Conservation (phyloP, 1,140 invertebrate species). For the Phortica variegata region DNA sequence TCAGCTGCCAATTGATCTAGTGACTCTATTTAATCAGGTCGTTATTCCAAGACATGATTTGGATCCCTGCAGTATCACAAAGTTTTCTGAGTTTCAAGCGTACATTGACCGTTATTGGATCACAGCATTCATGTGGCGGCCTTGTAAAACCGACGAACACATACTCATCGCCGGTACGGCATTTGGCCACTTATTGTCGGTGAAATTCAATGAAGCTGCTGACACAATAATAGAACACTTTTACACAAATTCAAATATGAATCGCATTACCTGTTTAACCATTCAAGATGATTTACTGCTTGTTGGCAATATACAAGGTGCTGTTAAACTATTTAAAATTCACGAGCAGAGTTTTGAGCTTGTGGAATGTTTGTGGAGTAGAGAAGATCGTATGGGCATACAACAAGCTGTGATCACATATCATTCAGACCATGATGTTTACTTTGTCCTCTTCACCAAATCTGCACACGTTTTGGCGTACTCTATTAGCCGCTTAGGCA, state of each 20-base stretch:
- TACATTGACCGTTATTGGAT: constrained; percentile 35
- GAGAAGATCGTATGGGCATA: constrained; percentile 31
- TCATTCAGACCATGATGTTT: constrained; percentile 7
- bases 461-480: constrained; percentile 33
- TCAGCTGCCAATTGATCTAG: no score
- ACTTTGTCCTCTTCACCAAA: constrained; percentile 36
- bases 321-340: constrained; percentile 14
- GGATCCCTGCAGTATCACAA: constrained; percentile 16
- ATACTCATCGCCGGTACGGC: constrained; percentile 33
- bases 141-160: background rate
- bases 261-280: constrained; percentile 27
- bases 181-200: constrained; percentile 24
- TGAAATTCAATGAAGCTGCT: constrained; percentile 13
- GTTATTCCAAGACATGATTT: no score
- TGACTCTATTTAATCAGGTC: no score
- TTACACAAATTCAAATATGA: constrained; percentile 17
- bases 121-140: constrained; percentile 34
- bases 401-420: constrained; percentile 23
- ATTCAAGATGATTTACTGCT: constrained; percentile 27
- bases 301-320: constrained; percentile 24
- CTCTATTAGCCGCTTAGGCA: constrained; percentile 7
- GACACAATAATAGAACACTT: constrained; percentile 7
- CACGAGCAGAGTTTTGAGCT: background rate
- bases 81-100: constrained; percentile 20
- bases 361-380: constrained; percentile 29